Evolutionary conservation across 2,797 vertebrate genomes (phyloP).

Genomic region (Podarcis siculus): DNA sequence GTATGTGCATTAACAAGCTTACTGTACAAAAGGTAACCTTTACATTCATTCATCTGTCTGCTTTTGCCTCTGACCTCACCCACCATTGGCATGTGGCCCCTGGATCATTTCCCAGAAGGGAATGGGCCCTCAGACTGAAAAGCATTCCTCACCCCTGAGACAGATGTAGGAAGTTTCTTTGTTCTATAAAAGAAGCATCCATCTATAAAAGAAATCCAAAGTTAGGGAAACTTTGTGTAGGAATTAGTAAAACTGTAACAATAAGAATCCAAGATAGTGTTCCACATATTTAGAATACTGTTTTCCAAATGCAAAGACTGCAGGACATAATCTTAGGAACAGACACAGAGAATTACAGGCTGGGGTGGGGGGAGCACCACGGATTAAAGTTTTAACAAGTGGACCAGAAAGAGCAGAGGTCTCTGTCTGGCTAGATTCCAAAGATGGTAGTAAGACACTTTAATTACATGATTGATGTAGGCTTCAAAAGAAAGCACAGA

Average conservation of each 20-base stretch:
- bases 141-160: no score
- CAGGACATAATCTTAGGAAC: neutral
- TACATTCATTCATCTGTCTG: no score
- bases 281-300: conserved; percentile 30
- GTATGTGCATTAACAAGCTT: no score
- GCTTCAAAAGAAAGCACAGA: conserved; percentile 73
- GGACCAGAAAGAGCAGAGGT: conserved; percentile 67
- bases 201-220: conserved; percentile 30
- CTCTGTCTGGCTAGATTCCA: conserved; percentile 70
- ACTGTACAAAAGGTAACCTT: no score
- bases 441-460: conserved; percentile 72
- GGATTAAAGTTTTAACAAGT: conserved; percentile 71
- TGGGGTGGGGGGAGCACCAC: conserved; percentile 14
- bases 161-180: no score
- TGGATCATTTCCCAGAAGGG: no score
- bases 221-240: conserved; percentile 15
- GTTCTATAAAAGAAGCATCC: conserved; percentile 1
- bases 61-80: no score
- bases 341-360: conserved; percentile 46
- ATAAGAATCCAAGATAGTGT: conserved; percentile 4
- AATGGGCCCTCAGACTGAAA: no score
- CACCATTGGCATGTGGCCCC: no score
- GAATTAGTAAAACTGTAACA: conserved; percentile 14
- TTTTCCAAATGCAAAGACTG: conserved; percentile 34
- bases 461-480: conserved; percentile 74